Evolutionary conservation across 2,888 invertebrate genomes (phyloP).

Genomic region (Agriopis marginaria): DNA sequence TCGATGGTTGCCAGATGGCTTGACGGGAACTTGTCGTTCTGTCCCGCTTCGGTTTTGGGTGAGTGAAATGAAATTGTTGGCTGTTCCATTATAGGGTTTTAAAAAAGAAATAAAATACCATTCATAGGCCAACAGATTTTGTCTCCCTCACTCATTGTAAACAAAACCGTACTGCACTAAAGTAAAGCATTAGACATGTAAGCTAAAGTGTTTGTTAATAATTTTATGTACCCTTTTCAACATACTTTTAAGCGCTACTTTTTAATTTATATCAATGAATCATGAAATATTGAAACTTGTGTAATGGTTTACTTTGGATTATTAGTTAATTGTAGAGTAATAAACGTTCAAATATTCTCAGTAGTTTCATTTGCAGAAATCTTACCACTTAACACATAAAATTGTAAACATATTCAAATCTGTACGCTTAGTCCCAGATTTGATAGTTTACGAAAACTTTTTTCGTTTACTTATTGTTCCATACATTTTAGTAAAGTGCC

Average conservation of each 20-base stretch:
- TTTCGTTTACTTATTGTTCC: too few species aligned
- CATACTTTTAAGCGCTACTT: slow-evolving; percentile 23
- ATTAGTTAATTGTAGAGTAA: slow-evolving; percentile 66
- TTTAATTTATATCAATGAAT: slow-evolving; percentile 44
- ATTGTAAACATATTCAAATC: too few species aligned
- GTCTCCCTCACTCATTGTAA: slow-evolving; percentile 38
- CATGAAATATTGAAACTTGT: slow-evolving; percentile 50
- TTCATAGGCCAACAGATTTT: background rate
- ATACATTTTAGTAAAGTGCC: too few species aligned
- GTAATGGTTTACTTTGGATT: slow-evolving; percentile 66
- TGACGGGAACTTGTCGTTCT: background rate
- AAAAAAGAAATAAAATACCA: background rate
- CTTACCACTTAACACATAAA: background rate
- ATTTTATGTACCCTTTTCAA: slow-evolving; percentile 27
- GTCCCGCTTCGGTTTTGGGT: slow-evolving; percentile 5
- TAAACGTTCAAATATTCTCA: slow-evolving; percentile 59
- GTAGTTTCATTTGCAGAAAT: background rate
- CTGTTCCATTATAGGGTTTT: too few species aligned
- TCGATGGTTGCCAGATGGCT: background rate
- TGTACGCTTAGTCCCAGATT: too few species aligned
- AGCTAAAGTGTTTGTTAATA: slow-evolving; percentile 34
- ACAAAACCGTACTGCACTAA: slow-evolving; percentile 29
- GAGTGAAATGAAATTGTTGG: slow-evolving; percentile 12
- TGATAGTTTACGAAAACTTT: too few species aligned
- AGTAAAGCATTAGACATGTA: slow-evolving; percentile 57